Evolutionary conservation across 2,888 invertebrate genomes (phyloP).

Genomic region (Neuroscelio doddi): DNA sequence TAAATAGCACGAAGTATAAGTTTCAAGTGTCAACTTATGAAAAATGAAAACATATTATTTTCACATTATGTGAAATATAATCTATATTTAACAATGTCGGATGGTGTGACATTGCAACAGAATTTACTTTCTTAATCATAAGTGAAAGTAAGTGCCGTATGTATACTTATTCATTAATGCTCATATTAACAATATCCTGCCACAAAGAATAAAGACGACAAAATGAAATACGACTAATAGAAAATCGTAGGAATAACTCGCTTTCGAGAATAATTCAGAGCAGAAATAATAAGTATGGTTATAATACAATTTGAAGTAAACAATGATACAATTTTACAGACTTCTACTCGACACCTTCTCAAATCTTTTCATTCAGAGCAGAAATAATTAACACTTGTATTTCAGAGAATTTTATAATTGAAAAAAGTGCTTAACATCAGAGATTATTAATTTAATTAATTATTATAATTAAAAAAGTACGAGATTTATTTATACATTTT

Average conservation of each 20-base stretch:
- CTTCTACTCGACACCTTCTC: constrained; percentile 20
- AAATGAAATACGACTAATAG: constrained; percentile 12
- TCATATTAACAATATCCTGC: constrained; percentile 28
- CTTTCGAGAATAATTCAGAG: constrained; percentile 38
- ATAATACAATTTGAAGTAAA: constrained; percentile 35
- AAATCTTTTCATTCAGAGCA: constrained; percentile 32
- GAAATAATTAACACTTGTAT: constrained; percentile 35
- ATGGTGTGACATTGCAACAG: constrained; percentile 36
- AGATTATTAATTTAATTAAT: too few relatives aligned
- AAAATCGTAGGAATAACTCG: constrained; percentile 31
- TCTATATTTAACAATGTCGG: constrained; percentile 34
- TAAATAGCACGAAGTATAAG: too few relatives aligned
- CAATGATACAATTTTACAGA: constrained; percentile 1
- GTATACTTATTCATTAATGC: constrained; percentile 30
- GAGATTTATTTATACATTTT: too few relatives aligned
- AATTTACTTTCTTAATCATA: constrained; percentile 38
- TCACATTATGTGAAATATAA: constrained; percentile 29
- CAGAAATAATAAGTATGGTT: constrained; percentile 36
- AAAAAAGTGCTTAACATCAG: too few relatives aligned
- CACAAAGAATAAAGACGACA: constrained; percentile 5
- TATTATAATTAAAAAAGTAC: too few relatives aligned
- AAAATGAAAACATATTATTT: constrained; percentile 34
- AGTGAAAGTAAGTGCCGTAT: constrained; percentile 39
- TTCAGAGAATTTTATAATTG: too few relatives aligned
- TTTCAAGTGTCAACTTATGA: constrained; percentile 30